Conservation (phyloP, 1,140 invertebrate genomes). For the Cyrtorhinus lividipennis region DNA sequence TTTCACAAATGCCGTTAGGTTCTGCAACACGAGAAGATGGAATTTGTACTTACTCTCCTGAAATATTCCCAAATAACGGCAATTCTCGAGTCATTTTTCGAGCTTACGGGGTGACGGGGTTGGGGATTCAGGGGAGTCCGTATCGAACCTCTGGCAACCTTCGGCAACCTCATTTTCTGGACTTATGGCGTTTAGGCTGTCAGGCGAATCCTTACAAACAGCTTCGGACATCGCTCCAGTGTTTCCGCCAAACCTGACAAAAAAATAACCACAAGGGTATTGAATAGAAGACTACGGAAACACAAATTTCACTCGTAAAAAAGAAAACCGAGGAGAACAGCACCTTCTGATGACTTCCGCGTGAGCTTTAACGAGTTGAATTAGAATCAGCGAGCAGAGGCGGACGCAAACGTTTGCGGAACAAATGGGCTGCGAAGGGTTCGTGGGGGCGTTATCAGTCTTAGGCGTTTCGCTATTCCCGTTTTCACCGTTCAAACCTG, state of each 20-base stretch:
- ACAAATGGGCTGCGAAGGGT: background rate
- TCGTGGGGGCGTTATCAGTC: background rate
- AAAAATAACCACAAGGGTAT: background rate
- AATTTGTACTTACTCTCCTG: too few relatives aligned
- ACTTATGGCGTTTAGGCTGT: too few relatives aligned
- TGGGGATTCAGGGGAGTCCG: background rate
- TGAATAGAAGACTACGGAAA: background rate
- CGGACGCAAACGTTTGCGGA: conserved; percentile 48
- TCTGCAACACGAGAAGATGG: background rate
- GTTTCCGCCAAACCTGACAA: conserved; percentile 15
- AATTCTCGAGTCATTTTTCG: too few relatives aligned
- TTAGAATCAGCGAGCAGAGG: conserved; percentile 56
- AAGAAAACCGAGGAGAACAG: background rate
- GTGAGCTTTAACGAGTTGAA: conserved; percentile 55
- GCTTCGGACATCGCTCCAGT: conserved; percentile 14
- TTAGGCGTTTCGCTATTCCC: background rate
- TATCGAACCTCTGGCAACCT: too few relatives aligned
- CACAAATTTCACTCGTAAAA: too few relatives aligned
- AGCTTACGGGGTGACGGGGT: background rate
- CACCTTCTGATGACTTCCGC: conserved; percentile 41
- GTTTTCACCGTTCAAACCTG: background rate
- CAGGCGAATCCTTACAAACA: conserved; percentile 1
- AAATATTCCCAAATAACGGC: too few relatives aligned
- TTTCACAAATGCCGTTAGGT: background rate
- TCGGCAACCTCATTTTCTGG: too few relatives aligned